phyloP scores from a whole-genome alignment of 64 coral and sea anemone genomes.

The Cladopsammia gracilis region DNA sequence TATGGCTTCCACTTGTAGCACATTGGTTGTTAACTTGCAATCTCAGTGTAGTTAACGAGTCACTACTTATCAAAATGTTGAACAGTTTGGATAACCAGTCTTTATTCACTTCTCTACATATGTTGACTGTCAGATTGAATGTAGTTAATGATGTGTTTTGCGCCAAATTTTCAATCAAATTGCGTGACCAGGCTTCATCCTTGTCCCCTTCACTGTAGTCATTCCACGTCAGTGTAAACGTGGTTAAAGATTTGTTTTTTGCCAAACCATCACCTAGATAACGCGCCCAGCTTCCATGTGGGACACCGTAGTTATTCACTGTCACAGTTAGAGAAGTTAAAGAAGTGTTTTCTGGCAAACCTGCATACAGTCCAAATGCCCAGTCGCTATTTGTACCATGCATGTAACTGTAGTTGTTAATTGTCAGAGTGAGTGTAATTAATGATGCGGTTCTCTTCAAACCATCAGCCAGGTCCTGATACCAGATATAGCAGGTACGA shows the following conservation, averaged over 20 bases:
- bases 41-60: no score
- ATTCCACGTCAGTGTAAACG: not conserved
- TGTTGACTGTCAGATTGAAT: not conserved
- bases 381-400: not conserved
- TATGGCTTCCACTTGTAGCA: no score
- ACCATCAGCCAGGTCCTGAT: no score
- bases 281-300: not conserved
- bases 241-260: not conserved
- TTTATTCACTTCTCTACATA: not conserved
- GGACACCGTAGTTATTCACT: not conserved
- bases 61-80: no score
- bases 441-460: no score
- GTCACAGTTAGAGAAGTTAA: not conserved
- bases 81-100: not conserved
- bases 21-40: no score
- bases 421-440: not conserved
- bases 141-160: not conserved
- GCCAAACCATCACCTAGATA: not conserved
- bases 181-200: no score
- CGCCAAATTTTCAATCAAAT: accelerated
- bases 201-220: not conserved
- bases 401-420: not conserved
- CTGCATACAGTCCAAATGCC: no score
- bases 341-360: not conserved
- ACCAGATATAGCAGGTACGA: no score